phyloP scores from a whole-genome alignment of 2,888 invertebrate genomes.

The Orthonychiurus folsomi region DNA sequence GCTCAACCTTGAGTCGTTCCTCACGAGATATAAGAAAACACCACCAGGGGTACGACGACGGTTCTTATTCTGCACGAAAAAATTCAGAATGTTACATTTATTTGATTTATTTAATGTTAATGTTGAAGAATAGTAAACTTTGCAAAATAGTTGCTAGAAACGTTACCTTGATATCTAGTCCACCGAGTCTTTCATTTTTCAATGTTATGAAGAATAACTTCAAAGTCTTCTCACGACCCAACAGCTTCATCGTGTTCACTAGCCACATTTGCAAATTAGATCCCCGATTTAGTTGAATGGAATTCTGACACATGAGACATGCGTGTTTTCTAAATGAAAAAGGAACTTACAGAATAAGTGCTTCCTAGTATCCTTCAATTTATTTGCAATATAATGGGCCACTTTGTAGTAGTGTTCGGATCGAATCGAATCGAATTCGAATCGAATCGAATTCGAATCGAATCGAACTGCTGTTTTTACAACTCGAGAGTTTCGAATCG shows the following conservation, averaged over 20 bases:
- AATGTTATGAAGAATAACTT: slow-evolving; percentile 43
- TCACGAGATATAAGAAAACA: slow-evolving; percentile 44
- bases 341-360: slow-evolving; percentile 13
- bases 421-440: too few relatives aligned
- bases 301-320: too few relatives aligned
- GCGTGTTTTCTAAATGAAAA: background rate
- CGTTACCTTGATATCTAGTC: slow-evolving; percentile 43
- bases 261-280: background rate
- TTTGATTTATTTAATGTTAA: background rate
- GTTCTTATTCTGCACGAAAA: slow-evolving; percentile 42
- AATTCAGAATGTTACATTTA: background rate
- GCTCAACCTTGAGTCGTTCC: slow-evolving; percentile 38
- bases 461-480: too few relatives aligned
- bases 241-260: slow-evolving; percentile 39
- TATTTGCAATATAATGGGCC: slow-evolving; percentile 11
- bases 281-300: background rate
- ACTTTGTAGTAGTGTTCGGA: too few relatives aligned
- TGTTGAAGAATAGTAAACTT: too few relatives aligned
- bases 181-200: slow-evolving; percentile 44
- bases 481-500: too few relatives aligned
- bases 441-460: too few relatives aligned
- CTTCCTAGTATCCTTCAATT: slow-evolving; percentile 11
- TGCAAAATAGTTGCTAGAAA: slow-evolving; percentile 6
- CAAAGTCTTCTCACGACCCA: slow-evolving; percentile 44
- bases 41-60: slow-evolving; percentile 47